These are phyloP conservation scores for Drosophila phalerata DNA, from an alignment of 2,888 invertebrate species.

Conservation along the genomic window DNA sequence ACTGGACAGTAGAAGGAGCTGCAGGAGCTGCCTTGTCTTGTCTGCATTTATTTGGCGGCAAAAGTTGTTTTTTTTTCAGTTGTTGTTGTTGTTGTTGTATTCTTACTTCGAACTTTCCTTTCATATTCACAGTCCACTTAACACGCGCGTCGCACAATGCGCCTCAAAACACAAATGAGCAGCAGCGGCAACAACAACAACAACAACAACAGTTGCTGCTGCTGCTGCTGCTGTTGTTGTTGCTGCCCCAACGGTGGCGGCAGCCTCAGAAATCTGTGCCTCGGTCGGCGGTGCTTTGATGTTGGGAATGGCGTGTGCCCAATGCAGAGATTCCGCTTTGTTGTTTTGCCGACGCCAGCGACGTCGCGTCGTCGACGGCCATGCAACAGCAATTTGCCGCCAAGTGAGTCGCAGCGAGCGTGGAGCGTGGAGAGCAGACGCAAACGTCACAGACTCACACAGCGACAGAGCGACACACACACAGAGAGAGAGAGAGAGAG, in stretches of 20 bases:
- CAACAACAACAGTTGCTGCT: constrained; percentile 6
- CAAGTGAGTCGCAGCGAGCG: constrained; percentile 68
- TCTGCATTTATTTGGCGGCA: constrained; percentile 78
- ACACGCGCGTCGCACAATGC: constrained; percentile 82
- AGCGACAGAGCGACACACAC: constrained; percentile 21
- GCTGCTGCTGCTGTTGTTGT: constrained; percentile 65
- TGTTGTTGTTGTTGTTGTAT: constrained; percentile 33
- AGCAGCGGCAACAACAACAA: constrained; percentile 47
- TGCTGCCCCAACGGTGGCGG: constrained; percentile 84
- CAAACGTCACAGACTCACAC: constrained; percentile 25
- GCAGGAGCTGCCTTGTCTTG: constrained; percentile 44
- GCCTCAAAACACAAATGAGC: constrained; percentile 81
- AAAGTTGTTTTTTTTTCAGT: constrained; percentile 54
- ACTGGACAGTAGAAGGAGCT: constrained; percentile 42
- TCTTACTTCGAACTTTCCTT: constrained; percentile 74
- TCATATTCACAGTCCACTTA: constrained; percentile 83
- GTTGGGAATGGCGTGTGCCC: constrained; percentile 85
- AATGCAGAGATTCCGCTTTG: constrained; percentile 85
- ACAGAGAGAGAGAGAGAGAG: constrained; percentile 10
- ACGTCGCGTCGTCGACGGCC: constrained; percentile 54
- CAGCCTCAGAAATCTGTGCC: constrained; percentile 85
- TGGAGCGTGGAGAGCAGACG: constrained; percentile 54
- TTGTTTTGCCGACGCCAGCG: constrained; percentile 78
- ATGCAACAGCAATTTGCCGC: constrained; percentile 80
- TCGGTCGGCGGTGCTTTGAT: constrained; percentile 83